Percentiles rank a stretch among this genome's conserved stretches.
These are phyloP conservation scores for Pseudotriccus pelzelni DNA, from an alignment of 2,797 vertebrate genomes.

Conservation along the genomic window DNA sequence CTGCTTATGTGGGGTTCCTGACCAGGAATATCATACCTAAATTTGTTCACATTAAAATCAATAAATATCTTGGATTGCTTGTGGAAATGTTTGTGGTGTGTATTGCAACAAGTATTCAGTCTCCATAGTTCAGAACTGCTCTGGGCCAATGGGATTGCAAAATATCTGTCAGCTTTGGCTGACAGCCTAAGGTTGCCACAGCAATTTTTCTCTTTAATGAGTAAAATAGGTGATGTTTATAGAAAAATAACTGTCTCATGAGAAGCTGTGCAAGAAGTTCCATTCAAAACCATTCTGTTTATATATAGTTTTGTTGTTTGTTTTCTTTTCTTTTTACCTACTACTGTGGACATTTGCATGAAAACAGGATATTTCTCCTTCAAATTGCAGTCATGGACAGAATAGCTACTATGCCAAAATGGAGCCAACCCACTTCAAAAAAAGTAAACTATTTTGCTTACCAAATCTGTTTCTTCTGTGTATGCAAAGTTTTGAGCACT, in stretches of 20 bases:
- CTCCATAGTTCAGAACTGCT: slow-evolving; percentile 3
- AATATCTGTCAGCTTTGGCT: slow-evolving; percentile 50
- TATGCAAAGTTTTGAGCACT: slow-evolving; percentile 4
- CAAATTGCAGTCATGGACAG: slow-evolving; percentile 54
- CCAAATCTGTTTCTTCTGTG: slow-evolving; percentile 46
- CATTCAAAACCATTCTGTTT: slow-evolving; percentile 58
- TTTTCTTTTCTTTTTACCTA: slow-evolving; percentile 64
- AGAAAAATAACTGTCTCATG: slow-evolving; percentile 50
- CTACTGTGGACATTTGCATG: slow-evolving; percentile 58
- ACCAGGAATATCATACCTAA: background rate
- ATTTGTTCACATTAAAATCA: slow-evolving; percentile 39
- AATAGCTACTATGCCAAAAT: slow-evolving; percentile 40
- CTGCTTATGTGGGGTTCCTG: background rate
- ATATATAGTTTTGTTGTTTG: slow-evolving; percentile 69
- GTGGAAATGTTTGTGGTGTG: slow-evolving; percentile 2
- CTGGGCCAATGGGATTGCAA: slow-evolving; percentile 38
- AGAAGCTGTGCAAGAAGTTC: slow-evolving; percentile 53
- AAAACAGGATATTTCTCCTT: slow-evolving; percentile 66
- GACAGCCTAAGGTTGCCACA: slow-evolving; percentile 29
- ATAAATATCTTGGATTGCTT: slow-evolving; percentile 12
- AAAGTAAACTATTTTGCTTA: slow-evolving; percentile 30
- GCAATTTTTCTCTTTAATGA: slow-evolving; percentile 61
- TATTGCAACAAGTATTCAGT: slow-evolving; percentile 6
- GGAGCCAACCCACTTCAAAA: slow-evolving; percentile 47
- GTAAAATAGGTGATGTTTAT: slow-evolving; percentile 59